Percentiles rank a stretch among this genome's conserved stretches.
phyloP scores from a whole-genome alignment of 2,113 vertebrate genomes.

The Corvus cornix region DNA sequence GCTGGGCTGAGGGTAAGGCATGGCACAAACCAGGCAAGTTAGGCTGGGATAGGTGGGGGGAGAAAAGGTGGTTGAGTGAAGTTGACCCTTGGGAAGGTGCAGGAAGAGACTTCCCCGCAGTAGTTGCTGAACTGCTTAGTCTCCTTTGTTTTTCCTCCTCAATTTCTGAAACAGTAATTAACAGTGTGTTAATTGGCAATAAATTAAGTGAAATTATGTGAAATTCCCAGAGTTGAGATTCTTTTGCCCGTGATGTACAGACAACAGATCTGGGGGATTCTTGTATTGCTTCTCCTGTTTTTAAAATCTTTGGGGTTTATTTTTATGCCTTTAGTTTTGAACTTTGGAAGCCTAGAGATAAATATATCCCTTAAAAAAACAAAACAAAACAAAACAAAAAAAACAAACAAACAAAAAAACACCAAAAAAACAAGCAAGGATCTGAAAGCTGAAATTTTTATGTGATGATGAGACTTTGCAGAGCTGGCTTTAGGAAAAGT shows the following conservation, averaged over 20 bases:
- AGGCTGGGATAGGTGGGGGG: rapidly evolving
- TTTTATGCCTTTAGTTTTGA: background rate
- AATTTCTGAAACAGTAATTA: background rate
- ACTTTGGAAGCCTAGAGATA: background rate
- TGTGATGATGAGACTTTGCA: background rate
- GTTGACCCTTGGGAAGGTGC: background rate
- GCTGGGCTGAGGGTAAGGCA: background rate
- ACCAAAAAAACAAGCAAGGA: background rate
- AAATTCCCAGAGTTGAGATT: background rate
- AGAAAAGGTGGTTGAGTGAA: background rate
- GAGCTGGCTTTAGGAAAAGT: background rate
- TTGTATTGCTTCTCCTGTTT: background rate
- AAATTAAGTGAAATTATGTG: background rate
- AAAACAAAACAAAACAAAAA: background rate
- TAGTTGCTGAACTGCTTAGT: background rate
- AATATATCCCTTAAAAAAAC: background rate
- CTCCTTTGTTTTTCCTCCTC: background rate
- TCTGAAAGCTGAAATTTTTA: background rate
- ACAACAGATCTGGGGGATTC: background rate
- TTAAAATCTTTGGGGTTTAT: background rate
- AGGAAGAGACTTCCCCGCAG: background rate
- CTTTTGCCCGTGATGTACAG: rapidly evolving
- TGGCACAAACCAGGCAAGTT: background rate
- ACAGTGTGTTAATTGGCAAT: background rate
- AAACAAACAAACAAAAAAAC: background rate